A percentile compares a stretch with the other conserved stretches of the same genome.
Conservation (phyloP, 2,113 vertebrate genomes). For the Odocoileus virginianus region DNA sequence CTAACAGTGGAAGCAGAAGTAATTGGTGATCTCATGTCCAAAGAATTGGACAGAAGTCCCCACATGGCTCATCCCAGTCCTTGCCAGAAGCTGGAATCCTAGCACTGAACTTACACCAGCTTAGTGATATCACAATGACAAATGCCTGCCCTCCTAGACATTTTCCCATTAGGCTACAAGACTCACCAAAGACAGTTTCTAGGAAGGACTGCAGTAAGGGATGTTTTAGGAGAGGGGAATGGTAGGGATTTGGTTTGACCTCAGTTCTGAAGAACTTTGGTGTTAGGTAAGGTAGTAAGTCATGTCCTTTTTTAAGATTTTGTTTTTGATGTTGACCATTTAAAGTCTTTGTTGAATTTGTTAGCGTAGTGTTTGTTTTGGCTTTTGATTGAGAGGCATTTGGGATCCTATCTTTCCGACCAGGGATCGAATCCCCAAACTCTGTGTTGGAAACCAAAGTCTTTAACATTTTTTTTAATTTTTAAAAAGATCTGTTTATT, state of each 20-base stretch:
- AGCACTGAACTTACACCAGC: neutral
- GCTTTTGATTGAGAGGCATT: neutral
- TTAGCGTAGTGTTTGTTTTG: neutral
- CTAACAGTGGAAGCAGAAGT: neutral
- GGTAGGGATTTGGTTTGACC: neutral
- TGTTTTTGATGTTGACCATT: neutral
- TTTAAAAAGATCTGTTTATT: neutral
- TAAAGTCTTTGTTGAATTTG: neutral
- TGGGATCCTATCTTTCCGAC: neutral
- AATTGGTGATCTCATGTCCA: neutral
- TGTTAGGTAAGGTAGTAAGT: neutral
- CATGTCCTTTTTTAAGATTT: neutral
- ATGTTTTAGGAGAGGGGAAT: neutral
- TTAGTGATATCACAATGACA: neutral
- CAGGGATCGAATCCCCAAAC: neutral
- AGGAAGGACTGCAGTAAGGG: neutral
- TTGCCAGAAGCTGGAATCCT: neutral
- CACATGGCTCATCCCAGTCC: neutral
- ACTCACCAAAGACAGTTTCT: neutral
- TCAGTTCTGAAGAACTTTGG: neutral
- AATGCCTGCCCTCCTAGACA: neutral
- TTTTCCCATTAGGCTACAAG: neutral
- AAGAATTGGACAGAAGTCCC: neutral
- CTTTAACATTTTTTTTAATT: neutral
- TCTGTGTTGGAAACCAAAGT: neutral